Conservation (phyloP, 2,797 vertebrate genomes). For the Peromyscus eremicus region DNA sequence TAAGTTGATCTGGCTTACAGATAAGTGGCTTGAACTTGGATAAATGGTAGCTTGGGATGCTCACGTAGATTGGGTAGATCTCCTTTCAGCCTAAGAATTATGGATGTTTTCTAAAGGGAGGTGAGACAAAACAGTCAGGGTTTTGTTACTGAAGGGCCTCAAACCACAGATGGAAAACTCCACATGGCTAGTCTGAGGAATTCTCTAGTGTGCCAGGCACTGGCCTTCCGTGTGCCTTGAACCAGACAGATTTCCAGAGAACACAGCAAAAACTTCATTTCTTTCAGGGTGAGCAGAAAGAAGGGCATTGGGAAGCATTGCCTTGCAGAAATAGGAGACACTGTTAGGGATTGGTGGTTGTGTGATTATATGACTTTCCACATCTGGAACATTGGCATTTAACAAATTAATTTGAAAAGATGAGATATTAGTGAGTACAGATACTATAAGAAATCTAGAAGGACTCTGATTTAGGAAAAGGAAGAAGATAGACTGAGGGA, state of each 20-base stretch:
- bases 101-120: conserved; percentile 56
- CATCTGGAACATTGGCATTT: neutral
- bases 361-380: neutral
- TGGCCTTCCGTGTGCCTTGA: conserved; percentile 31
- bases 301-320: neutral
- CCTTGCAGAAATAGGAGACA: conserved; percentile 1
- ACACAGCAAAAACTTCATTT: neutral
- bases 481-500: neutral
- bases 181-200: conserved; percentile 43
- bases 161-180: conserved; percentile 72
- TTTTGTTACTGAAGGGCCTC: conserved; percentile 47
- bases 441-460: neutral
- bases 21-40: conserved; percentile 63
- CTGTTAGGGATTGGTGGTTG: neutral
- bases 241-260: conserved; percentile 50
- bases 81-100: conserved; percentile 53
- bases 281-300: neutral
- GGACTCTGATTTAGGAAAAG: neutral
- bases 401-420: conserved; percentile 22
- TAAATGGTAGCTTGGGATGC: conserved; percentile 41
- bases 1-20: conserved; percentile 76
- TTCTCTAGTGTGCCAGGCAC: conserved; percentile 38
- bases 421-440: neutral
- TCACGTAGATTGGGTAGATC: conserved; percentile 64
- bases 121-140: conserved; percentile 56